phyloP scores from a whole-genome alignment of 2,797 vertebrate genomes.

The Neosalanx taihuensis region DNA sequence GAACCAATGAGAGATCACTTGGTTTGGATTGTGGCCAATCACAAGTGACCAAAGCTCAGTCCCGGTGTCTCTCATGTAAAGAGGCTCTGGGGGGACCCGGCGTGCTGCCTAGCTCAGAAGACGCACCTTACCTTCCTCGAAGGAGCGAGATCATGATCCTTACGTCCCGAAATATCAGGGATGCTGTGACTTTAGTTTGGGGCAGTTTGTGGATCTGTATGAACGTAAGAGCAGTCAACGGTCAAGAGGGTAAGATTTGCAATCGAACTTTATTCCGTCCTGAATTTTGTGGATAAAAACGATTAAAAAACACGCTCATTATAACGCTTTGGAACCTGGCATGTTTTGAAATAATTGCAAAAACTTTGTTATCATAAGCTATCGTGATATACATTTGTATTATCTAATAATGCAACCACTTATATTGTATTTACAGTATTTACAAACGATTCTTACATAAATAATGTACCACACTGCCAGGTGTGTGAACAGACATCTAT shows the following conservation, averaged over 20 bases:
- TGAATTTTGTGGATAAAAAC: not conserved
- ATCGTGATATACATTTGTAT: too few species aligned
- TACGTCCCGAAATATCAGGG: constrained; percentile 42
- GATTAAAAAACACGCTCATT: not conserved
- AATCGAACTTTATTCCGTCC: constrained; percentile 9
- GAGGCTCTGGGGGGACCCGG: constrained; percentile 1
- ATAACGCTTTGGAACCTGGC: not conserved
- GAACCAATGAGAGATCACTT: constrained; percentile 57
- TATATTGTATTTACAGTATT: too few species aligned
- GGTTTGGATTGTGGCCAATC: constrained; percentile 48
- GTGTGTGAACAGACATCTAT: too few species aligned
- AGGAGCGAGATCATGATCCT: constrained; percentile 61
- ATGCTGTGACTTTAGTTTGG: constrained; percentile 52
- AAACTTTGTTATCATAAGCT: too few species aligned
- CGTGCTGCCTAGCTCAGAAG: constrained; percentile 25
- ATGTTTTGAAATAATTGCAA: too few species aligned
- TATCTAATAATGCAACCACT: too few species aligned
- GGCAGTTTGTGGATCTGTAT: constrained; percentile 56
- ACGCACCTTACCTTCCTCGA: constrained; percentile 42
- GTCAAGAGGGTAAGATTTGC: constrained; percentile 71
- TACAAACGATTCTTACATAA: too few species aligned
- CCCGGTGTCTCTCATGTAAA: constrained; percentile 21
- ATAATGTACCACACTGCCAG: too few species aligned
- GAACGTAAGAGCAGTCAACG: constrained; percentile 48
- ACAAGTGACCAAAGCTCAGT: constrained; percentile 38